Evolutionary conservation across 2,113 vertebrate species (phyloP), one percentile per base, ranked within the genome.

Genomic region (Prietella phreatophila): DNA sequence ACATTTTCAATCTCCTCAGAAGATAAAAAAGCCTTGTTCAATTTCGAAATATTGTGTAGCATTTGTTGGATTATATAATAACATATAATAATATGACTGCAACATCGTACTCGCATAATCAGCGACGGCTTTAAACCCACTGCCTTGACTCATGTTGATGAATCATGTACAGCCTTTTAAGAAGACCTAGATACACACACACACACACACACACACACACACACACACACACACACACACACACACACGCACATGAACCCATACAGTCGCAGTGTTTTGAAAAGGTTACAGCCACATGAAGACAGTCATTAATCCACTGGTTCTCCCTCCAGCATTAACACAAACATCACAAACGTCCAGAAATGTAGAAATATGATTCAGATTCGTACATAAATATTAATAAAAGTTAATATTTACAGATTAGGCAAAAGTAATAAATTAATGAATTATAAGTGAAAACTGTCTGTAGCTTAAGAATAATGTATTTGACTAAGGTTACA

Each of bases 221-320:
- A 67, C 39, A 39, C 81, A 63, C 56, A 61, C 56, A 8, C 36
- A 39, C 36, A 39, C 36, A 39, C 83, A 84, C 83, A 83, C 60
- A 56, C 30, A 76, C 75, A 78, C 50, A 55, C 67, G n/a, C 53
- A 39, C 20, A 27, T 9, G 73, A 42, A 67, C 39, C 27, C 81
- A 63, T 33, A 83, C 56, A 14, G 15, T n/a, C 13, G 39, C 22
- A 87, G 27, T 83, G 73, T 11, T 56, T 20, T 36, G 13, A 13
- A 84, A 69, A 85, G 63, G 27, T 84, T 85, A 82, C 79, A 75
- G 53, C 65, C 53, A 73, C 80, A 82, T 83, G 53, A 50, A 30
- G 58, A 87, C 80, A 86, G 39, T 82, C 80, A 86, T 76, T 82
- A 85, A 27, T 30, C 55, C 53, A 61, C 67, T 11, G 76, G 36